Evolutionary conservation across 64 coral and sea anemone genomes (phyloP), one percentile per base, ranked within the genome.

Genomic region (Montipora capricornis): DNA sequence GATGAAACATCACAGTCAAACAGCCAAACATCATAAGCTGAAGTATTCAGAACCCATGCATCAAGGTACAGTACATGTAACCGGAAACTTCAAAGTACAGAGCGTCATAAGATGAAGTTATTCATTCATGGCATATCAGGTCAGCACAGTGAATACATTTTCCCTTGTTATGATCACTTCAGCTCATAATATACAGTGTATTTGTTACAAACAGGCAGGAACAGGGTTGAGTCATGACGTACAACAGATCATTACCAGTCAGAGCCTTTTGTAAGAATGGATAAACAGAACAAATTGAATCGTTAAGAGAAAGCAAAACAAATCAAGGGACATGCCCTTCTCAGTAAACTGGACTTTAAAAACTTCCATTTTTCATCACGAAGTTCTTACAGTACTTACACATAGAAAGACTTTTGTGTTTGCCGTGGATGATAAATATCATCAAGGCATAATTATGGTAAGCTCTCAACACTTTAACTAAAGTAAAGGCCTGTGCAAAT

Each of bases 191-290:
- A 68, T 47, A 73, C 17, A 78, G 44, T 74, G 70, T 74, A 74
- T 26, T 26, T 45, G 74, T 47, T 19, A 68, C 60, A 83, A 62
- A 84, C 8, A 22, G 37, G 47, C 82, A 86, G 82, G 66, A 86
- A 86, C 82, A 86, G 1, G n/a, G 66, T 86, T 20, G 82, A 71
- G 29, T 86, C 82, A 86, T 8, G 66, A 45, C 49, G 66, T 10
- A 71, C 44, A 8, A 71, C 82, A 86, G 82, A 86, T 22, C 80
- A 82, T 82, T 82, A 82, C 80, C 80, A 82, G 80, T 62, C 80
- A 82, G 55, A 66, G 82, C 82, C 82, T 86, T 86, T 71, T 86
- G 66, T 82, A 46, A 86, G 66, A 86, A 86, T 86, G 82, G 52
- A 86, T 59, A 86, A 86, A 86, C 82, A 86, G 66, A 86, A 86